These are phyloP conservation scores for Cottus gobio DNA, from an alignment of 2,113 vertebrate species.

Conservation along the genomic window DNA sequence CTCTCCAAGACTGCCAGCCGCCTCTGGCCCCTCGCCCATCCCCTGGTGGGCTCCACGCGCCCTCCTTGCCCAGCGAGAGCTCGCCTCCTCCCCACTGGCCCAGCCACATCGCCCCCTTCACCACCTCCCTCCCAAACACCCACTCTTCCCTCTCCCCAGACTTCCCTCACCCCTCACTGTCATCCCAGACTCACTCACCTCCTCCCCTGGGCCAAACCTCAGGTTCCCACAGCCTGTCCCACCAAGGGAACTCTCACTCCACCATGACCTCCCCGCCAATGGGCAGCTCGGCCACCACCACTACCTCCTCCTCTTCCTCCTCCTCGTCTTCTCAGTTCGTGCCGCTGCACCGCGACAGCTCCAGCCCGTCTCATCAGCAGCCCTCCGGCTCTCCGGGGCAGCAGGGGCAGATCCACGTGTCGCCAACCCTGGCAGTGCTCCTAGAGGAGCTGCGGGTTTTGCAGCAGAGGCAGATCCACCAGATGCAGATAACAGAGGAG, in stretches of 20 bases:
- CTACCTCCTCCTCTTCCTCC: conserved; percentile 80
- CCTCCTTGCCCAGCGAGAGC: conserved; percentile 85
- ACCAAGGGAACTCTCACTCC: conserved; percentile 79
- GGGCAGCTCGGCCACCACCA: conserved; percentile 84
- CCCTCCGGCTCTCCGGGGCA: conserved; percentile 75
- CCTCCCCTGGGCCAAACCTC: conserved; percentile 75
- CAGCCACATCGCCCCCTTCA: conserved; percentile 81
- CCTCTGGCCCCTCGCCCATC: conserved; percentile 84
- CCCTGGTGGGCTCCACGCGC: conserved; percentile 84
- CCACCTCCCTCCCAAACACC: conserved; percentile 82
- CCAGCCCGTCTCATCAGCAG: conserved; percentile 79
- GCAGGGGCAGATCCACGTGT: conserved; percentile 73
- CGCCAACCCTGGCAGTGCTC: conserved; percentile 86
- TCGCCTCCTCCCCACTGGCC: conserved; percentile 85
- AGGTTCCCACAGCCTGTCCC: conserved; percentile 60
- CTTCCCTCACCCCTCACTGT: conserved; percentile 84
- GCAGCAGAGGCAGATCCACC: conserved; percentile 93
- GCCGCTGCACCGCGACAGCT: conserved; percentile 70
- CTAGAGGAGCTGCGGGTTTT: conserved; percentile 91
- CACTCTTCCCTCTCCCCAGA: conserved; percentile 86
- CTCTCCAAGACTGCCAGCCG: conserved; percentile 83
- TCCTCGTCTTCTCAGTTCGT: conserved; percentile 76
- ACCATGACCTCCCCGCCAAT: conserved; percentile 84
- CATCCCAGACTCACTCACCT: conserved; percentile 83
- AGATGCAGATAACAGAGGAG: conserved; percentile 96